phyloP scores from a whole-genome alignment of 2,797 vertebrate genomes.

The Pantherophis vulpinus region DNA sequence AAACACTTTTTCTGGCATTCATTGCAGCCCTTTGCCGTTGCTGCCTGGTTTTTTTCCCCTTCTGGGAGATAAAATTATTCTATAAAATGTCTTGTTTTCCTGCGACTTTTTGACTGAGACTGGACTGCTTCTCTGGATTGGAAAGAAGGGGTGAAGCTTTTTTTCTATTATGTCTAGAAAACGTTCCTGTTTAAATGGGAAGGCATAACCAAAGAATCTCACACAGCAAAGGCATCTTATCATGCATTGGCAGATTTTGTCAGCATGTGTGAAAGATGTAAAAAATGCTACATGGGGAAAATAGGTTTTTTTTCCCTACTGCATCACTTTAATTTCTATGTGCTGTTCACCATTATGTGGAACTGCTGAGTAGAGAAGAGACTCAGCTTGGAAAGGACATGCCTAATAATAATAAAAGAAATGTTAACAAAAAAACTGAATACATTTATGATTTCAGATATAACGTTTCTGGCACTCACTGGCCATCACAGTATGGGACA shows the following conservation, averaged over 20 bases:
- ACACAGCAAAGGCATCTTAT: not conserved
- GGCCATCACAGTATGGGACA: not conserved
- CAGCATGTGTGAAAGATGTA: not conserved
- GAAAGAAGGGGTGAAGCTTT: not conserved
- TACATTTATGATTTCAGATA: not conserved
- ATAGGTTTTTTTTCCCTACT: too few relatives aligned
- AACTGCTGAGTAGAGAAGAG: not conserved
- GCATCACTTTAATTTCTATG: not conserved
- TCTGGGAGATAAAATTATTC: constrained; percentile 2
- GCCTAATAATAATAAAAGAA: not conserved
- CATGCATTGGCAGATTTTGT: constrained; percentile 17
- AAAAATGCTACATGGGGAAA: not conserved
- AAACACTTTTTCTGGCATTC: not conserved
- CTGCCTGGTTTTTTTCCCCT: not conserved
- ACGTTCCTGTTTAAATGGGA: not conserved
- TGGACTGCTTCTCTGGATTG: not conserved
- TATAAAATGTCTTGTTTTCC: not conserved
- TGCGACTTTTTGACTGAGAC: not conserved
- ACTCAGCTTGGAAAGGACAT: not conserved
- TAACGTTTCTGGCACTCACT: not conserved
- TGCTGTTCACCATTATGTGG: not conserved
- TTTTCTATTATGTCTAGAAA: not conserved
- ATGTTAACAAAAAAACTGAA: not conserved
- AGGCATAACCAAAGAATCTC: not conserved
- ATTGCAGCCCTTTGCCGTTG: rapidly evolving